phyloP scores from a whole-genome alignment of 2,888 invertebrate genomes.

The Tribolium freemani region DNA sequence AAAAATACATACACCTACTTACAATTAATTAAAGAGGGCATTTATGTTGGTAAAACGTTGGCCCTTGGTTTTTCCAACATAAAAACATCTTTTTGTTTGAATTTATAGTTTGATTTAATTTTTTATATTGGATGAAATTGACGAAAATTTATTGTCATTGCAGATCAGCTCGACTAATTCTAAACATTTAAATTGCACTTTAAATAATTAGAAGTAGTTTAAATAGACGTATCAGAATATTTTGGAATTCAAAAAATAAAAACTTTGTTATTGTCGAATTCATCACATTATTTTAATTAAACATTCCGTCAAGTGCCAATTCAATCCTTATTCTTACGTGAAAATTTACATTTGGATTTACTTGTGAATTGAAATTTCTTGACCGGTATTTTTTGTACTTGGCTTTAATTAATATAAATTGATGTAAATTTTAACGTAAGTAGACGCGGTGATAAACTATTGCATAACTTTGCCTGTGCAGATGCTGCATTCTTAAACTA shows the following conservation, averaged over 20 bases:
- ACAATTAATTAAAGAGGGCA: conserved; percentile 41
- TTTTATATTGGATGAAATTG: conserved; percentile 51
- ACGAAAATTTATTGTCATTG: conserved; percentile 59
- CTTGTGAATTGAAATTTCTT: conserved; percentile 1
- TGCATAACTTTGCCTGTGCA: conserved; percentile 43
- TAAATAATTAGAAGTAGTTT: conserved; percentile 42
- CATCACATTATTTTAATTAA: conserved; percentile 46
- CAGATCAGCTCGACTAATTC: conserved; percentile 47
- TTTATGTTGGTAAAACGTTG: conserved; percentile 62
- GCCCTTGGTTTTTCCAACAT: conserved; percentile 63
- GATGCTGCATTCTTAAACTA: conserved; percentile 46
- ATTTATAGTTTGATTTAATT: conserved; percentile 28
- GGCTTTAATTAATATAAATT: conserved; percentile 23
- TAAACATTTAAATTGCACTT: conserved; percentile 52
- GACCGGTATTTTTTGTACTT: conserved; percentile 44
- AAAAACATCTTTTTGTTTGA: conserved; percentile 51
- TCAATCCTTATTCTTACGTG: conserved; percentile 13
- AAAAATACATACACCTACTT: conserved; percentile 47
- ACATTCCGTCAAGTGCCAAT: conserved; percentile 10
- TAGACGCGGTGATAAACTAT: conserved; percentile 36
- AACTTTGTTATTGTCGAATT: conserved; percentile 48
- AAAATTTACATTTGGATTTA: conserved; percentile 35
- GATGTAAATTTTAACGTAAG: conserved; percentile 36
- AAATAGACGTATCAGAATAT: conserved; percentile 44
- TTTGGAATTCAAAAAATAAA: conserved; percentile 38